Evolutionary conservation across 2,888 invertebrate species (phyloP).

Genomic region (Chalcosyrphus nemorum): DNA sequence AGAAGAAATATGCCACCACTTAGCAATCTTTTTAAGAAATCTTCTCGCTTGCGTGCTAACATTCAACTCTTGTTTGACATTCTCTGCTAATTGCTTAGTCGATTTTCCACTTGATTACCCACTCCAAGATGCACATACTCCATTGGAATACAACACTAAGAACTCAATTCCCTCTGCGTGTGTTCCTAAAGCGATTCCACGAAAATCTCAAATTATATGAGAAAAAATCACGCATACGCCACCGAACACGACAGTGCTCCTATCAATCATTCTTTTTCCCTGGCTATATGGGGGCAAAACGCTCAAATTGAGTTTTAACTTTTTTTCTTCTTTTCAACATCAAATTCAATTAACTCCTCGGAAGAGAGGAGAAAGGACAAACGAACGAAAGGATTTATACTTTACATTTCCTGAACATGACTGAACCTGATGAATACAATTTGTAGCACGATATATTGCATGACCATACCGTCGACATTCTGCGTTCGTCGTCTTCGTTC

Average conservation of each 20-base stretch:
- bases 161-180: slow-evolving; percentile 32
- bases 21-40: not conserved
- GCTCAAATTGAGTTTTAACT: slow-evolving; percentile 41
- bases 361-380: not conserved
- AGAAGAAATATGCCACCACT: not conserved
- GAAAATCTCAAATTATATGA: slow-evolving; percentile 2
- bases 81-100: slow-evolving; percentile 26
- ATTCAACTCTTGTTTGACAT: not conserved
- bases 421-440: slow-evolving; percentile 39
- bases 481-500: not conserved
- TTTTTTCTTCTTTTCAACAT: slow-evolving; percentile 38
- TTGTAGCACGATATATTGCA: slow-evolving; percentile 60
- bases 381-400: slow-evolving; percentile 31
- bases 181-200: not conserved
- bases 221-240: slow-evolving; percentile 62
- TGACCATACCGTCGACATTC: slow-evolving; percentile 25
- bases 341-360: slow-evolving; percentile 44
- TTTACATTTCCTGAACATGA: slow-evolving; percentile 56
- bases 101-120: slow-evolving; percentile 26
- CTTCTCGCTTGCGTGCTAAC: not conserved
- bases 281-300: not conserved
- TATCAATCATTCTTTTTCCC: slow-evolving; percentile 8
- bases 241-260: not conserved
- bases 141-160: not conserved
- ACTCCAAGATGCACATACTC: not conserved